Base-by-base conservation (phyloP, 37 sponge, comb jelly and placozoan species). In the Crambe crambe region DNA sequence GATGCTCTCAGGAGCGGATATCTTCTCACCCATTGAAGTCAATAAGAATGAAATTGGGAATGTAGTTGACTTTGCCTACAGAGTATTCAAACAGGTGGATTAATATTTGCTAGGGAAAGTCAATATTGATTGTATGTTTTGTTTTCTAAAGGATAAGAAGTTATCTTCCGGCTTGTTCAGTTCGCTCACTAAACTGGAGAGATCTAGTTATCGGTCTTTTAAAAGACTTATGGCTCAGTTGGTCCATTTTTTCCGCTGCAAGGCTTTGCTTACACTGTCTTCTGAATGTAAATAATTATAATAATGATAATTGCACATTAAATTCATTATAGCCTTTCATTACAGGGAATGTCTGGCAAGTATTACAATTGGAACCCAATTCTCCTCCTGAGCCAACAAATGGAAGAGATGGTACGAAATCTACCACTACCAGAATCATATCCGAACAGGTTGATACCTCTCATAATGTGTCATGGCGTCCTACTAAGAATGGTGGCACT, bases 41-140 rank as follows among this genome's bases (percentile, higher is more conserved):
- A 62, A 35, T 27, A 74, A 85, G 29, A 59, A 58, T 21, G 74
- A 44, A 36, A 41, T 43, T 67, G 94, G 90, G 8, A 81, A 83
- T 20, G 87, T 82, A 9, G 75, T 77, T 25, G 94, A 93, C 66
- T 90, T 90, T 63, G 90, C 90, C 56, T 76, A 87, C 68, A 75
- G 76, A 41, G 83, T 76, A 26, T 76, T 89, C 76, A 75, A 89
- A 37, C 66, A 80, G 86, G 93, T 91, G 65, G 20, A 42, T 34
- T 9, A 26, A 27, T 27, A 62, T 62, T 9, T n/a, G n/a, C n/a
- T n/a, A n/a, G n/a, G 61, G n/a, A 60, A 35, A 27, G 20, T 29
- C 12, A 68, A 34, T 6, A 38, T 20, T 68, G 30, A 27, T 62
- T 9, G 30, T 62, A 9, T 26, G n/a, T 9, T 26, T 10, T 27